Evolutionary conservation across 2,888 invertebrate species (phyloP), one percentile per base, ranked within the genome.

Genomic region (Anagyrus pseudococci): DNA sequence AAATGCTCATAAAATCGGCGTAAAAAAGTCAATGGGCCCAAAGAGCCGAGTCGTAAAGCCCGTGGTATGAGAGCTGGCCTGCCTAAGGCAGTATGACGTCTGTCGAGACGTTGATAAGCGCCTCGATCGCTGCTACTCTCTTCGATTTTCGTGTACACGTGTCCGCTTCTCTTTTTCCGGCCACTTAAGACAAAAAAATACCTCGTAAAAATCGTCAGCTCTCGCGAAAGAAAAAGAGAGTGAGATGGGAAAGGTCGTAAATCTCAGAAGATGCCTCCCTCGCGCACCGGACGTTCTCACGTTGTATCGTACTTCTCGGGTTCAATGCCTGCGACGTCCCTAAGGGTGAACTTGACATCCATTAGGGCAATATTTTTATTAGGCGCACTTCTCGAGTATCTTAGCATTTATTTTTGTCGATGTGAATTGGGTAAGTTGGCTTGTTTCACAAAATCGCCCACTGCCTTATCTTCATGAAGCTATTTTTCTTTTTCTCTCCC

Each of bases 191-290:
- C n/a, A n/a, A n/a, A n/a, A n/a, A n/a, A n/a, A n/a, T n/a, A n/a
- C n/a, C n/a, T n/a, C n/a, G 67, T 67, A 66, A 67, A 67, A 67
- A 67, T 67, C 60, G 65, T 66, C 62, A 67, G 58, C 62, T 66
- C 33, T 15, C 41, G 40, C 29, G 15, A 22, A 25, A 2, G 44
- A 44, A 44, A 47, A 25, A 25, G 17, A 29, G 29, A 48, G 48
- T 17, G 48, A 19, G 49, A 33, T 29, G 26, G 25, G 15, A 47
- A 47, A 10, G 49, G 15, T 48, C 68, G 62, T 68, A 64, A 68
- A 64, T 66, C 66, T 64, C 43, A n/a, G 33, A 17, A 19, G 23
- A n/a, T 17, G 50, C 33, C 56, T 47, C 57, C 22, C 29, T 15
- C 10, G 2, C 10, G 23, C 4, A 20, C 7, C 13, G 15, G 37